Percentiles rank a stretch among this genome's conserved stretches.
Evolutionary conservation across 2,888 invertebrate genomes (phyloP).

Genomic region (Trichopoda pennipes): DNA sequence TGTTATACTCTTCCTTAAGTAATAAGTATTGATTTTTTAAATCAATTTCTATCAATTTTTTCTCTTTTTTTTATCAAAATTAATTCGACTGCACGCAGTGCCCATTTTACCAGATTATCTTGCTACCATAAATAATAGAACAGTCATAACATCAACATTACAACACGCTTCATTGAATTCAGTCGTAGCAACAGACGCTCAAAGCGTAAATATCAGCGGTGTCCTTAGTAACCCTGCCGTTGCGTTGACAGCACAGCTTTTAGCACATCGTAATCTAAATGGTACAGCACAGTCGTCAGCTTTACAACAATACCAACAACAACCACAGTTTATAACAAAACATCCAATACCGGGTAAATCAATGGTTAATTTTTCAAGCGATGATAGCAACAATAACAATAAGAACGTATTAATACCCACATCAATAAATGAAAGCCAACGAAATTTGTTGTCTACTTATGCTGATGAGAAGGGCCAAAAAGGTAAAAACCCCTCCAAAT

Average conservation of each 20-base stretch:
- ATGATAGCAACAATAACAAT: conserved; percentile 66
- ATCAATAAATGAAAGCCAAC: conserved; percentile 53
- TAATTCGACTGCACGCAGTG: conserved; percentile 82
- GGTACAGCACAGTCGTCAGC: conserved; percentile 62
- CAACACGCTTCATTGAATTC: conserved; percentile 61
- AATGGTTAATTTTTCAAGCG: conserved; percentile 77
- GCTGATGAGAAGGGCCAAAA: conserved; percentile 59
- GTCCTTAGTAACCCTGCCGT: conserved; percentile 63
- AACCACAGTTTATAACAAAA: conserved; percentile 75
- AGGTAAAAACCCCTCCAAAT: conserved; percentile 43
- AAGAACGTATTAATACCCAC: conserved; percentile 67
- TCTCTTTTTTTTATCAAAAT: conserved; percentile 50
- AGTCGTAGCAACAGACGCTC: conserved; percentile 47
- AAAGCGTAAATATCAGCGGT: conserved; percentile 55
- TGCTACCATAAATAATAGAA: conserved; percentile 82
- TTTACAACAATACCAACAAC: conserved; percentile 43
- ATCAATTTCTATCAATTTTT: conserved; percentile 11
- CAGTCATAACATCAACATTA: conserved; percentile 60
- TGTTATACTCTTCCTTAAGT: neutral
- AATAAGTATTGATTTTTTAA: conserved; percentile 31
- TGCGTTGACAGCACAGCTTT: conserved; percentile 73
- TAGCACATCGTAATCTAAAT: conserved; percentile 77
- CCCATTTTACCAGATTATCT: conserved; percentile 91
- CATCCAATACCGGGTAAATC: conserved; percentile 81
- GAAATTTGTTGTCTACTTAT: conserved; percentile 44